Evolutionary conservation across 2,113 vertebrate genomes (phyloP), one percentile per base, ranked within the genome.

Genomic region (Capricornis sumatraensis): DNA sequence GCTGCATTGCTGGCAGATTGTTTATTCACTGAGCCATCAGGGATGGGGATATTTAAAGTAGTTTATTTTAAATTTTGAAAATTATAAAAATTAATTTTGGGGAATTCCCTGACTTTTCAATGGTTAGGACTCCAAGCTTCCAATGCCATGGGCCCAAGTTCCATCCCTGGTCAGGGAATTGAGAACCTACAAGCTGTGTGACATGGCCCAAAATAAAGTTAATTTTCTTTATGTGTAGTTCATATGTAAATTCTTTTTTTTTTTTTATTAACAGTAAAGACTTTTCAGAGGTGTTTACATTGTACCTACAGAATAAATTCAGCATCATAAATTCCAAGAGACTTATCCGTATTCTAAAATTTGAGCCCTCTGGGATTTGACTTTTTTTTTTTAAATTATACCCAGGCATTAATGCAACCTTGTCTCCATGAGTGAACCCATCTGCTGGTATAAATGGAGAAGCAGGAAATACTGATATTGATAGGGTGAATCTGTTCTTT

Each of bases 1-100:
- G 30, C 23, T 76, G 12, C 40, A 27, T 43, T 76, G 71, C 40
- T 0, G 6, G 23, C 71, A 76, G 71, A 76, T 76, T 43, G 40
- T 76, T 76, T 43, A 76, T 43, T 27, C 71, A 76, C 23, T 43
- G 71, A 76, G 71, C 71, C 12, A 4, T 76, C 23, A 27, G 40
- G 71, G 71, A 43, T 76, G 40, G 40, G 12, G 40, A 43, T 76
- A 71, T 71, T 71, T 23, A 76, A 76, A 89, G 28, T 92, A n/a
- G 55, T 45, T 95, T 87, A 67, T 96, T 12, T 87, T 89, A 52
- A 53, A 71, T 57, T 47, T 93, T 96, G n/a, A 83, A 96, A 94
- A 83, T 91, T 78, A 79, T 9, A 79, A 79, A 28, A 79, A 33
- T 81, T 81, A 81, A 81, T 47, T 79, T 79, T 17, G 3, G 43